Evolutionary conservation across 2,888 invertebrate species (phyloP), one percentile per base, ranked within the genome.

Genomic region (Chymomyza amoena): DNA sequence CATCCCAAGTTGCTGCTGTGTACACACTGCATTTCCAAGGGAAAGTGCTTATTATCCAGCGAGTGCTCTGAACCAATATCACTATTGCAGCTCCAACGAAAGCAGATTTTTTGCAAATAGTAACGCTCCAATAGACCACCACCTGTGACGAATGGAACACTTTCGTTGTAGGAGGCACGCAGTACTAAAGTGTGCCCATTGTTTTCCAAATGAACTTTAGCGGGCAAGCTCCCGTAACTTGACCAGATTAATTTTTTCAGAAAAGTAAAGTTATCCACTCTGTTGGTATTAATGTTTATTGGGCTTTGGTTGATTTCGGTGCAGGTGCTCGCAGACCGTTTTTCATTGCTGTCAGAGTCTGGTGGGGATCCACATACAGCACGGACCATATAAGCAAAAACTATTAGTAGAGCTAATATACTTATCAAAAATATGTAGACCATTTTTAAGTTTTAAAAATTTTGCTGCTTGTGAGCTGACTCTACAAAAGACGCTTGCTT

Each of bases 21-120:
- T n/a, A n/a, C n/a, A n/a, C n/a, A n/a, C n/a, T n/a, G n/a, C n/a
- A n/a, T n/a, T n/a, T n/a, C n/a, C n/a, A n/a, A n/a, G n/a, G n/a
- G n/a, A n/a, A n/a, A n/a, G n/a, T n/a, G n/a, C n/a, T n/a, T n/a
- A 63, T 91, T 90, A 72, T 94, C 91, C 0, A 94, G 73, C 57
- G 93, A 92, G 72, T 94, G 94, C 78, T 94, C 94, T 7, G 94
- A 94, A 7, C 94, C 94, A 68, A 92, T 92, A 6, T 90, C 88
- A 68, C 93, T 92, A 52, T 90, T 91, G 2, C 92, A 92, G 39
- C 94, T 93, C 94, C 94, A 94, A 20, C 93, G 93, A 68, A 94
- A 93, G 50, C 92, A 88, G 57, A 93, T 89, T 63, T 93, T 93
- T 6, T 92, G 89, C 64, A 94, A 93, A 4, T 91, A 90, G 76